Evolutionary conservation across 2,888 invertebrate genomes (phyloP).

Genomic region (Sinopyrophorus schimmeli): DNA sequence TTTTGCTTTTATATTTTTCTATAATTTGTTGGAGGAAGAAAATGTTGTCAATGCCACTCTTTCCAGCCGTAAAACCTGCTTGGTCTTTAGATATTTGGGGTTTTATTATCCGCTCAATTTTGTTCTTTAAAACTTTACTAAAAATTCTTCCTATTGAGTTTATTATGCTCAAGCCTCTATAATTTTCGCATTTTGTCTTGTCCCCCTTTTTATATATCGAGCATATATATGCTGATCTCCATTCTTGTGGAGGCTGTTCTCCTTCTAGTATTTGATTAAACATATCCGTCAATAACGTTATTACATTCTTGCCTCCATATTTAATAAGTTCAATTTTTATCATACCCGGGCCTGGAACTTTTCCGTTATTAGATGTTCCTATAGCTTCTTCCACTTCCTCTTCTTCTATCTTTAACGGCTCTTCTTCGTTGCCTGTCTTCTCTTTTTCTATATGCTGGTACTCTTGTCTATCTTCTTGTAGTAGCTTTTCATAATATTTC

Average conservation of each 20-base stretch:
- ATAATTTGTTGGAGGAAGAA: slow-evolving; percentile 3
- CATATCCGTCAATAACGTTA: not conserved
- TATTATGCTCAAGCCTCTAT: no score
- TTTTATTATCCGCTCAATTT: slow-evolving; percentile 1
- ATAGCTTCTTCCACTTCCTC: slow-evolving; percentile 4
- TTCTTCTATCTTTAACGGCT: not conserved
- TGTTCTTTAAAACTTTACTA: slow-evolving; percentile 3
- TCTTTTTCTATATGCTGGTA: not conserved
- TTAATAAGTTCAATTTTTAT: not conserved
- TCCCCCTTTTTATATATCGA: slow-evolving; percentile 1
- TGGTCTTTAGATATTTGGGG: slow-evolving; percentile 1
- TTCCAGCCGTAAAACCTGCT: slow-evolving; percentile 5
- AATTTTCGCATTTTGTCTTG: not conserved
- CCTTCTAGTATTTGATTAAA: not conserved
- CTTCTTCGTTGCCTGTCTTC: slow-evolving; percentile 1
- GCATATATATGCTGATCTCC: slow-evolving; percentile 2
- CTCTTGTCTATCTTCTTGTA: not conserved
- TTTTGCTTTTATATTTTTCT: slow-evolving; percentile 3
- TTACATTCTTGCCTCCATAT: not conserved
- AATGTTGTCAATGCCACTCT: slow-evolving; percentile 5
- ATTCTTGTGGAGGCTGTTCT: not conserved
- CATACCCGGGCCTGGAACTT: not conserved
- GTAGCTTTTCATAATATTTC: not conserved
- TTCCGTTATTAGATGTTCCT: not conserved
- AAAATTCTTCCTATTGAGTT: slow-evolving; percentile 2